Evolutionary conservation across 2,797 vertebrate species (phyloP), one percentile per base, ranked within the genome.

Genomic region (Xenops minutus): DNA sequence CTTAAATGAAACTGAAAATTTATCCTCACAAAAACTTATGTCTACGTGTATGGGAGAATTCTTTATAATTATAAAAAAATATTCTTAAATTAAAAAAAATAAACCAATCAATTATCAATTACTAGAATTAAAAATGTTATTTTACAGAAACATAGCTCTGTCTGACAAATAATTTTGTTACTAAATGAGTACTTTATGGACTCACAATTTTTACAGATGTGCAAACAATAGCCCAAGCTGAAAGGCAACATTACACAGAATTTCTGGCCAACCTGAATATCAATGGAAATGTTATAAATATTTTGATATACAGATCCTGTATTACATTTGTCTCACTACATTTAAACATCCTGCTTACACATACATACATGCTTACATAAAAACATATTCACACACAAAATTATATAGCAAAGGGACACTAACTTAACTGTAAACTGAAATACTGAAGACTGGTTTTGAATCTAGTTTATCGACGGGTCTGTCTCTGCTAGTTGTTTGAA

Each of bases 281-380:
- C 37, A 46, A 6, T 7, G 3, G 22, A 29, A 90, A 27, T 43
- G 12, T 20, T 67, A 7, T 20, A 49, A 48, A 43, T 54, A 30
- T 36, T 73, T 79, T 71, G 20, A 41, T 24, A 44, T 10, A 30
- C 6, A 56, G 10, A 34, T 19, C 14, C 8, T 12, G 7, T 44
- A 14, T 63, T 67, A 64, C 2, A 20, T 16, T 41, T 51, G 7
- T 27, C 23, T 77, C 20, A 20, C 23, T 48, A 32, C 21, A 20
- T 85, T 72, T 78, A 48, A 14, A 63, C 83, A 7, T 26, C 46
- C 30, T 92, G 20, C 9, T 54, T 75, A 46, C 36, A 43, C 2
- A 20, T 29, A 10, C 0, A 0, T 23, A 30, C 4, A 14, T 4
- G 5, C 23, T 73, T 43, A 36, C 13, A 7, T 9, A 87, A 30